Percentiles rank a stretch among this genome's conserved stretches.
Conservation (phyloP, 2,888 invertebrate genomes). For the Biston stratarius region DNA sequence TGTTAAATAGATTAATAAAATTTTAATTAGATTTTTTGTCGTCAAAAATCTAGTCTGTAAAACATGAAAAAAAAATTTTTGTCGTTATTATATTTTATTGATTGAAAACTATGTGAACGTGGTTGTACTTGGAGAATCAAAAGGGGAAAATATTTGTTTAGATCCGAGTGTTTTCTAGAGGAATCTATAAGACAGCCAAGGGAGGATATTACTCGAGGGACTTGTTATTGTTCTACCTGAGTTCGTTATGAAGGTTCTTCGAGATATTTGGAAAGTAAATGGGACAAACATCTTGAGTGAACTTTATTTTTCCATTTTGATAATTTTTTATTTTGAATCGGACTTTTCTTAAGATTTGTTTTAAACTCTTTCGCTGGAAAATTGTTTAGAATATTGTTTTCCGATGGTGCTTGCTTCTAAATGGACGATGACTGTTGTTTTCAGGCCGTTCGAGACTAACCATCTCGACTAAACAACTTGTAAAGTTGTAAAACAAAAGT, state of each 20-base stretch:
- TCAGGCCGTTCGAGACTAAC: no score
- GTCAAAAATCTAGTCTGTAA: no score
- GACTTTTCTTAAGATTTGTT: neutral
- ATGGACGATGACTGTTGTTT: no score
- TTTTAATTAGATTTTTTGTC: no score
- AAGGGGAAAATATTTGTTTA: conserved; percentile 62
- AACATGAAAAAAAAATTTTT: no score
- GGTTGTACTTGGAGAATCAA: conserved; percentile 56
- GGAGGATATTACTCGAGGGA: conserved; percentile 35
- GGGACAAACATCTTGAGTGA: conserved; percentile 8
- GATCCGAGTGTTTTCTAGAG: conserved; percentile 52
- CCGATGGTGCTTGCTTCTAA: neutral
- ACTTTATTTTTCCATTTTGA: conserved; percentile 8
- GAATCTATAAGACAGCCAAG: conserved; percentile 50
- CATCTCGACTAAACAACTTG: no score
- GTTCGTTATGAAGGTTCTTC: conserved; percentile 26
- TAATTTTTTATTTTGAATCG: neutral
- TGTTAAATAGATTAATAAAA: no score
- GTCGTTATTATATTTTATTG: no score
- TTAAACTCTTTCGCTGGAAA: no score
- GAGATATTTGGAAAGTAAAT: conserved; percentile 4
- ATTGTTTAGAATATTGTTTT: neutral
- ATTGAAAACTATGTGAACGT: neutral
- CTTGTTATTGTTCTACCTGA: conserved; percentile 39
- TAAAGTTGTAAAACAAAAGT: no score